Conservation (phyloP, 2,797 vertebrate genomes). For the Bufotes viridis region DNA sequence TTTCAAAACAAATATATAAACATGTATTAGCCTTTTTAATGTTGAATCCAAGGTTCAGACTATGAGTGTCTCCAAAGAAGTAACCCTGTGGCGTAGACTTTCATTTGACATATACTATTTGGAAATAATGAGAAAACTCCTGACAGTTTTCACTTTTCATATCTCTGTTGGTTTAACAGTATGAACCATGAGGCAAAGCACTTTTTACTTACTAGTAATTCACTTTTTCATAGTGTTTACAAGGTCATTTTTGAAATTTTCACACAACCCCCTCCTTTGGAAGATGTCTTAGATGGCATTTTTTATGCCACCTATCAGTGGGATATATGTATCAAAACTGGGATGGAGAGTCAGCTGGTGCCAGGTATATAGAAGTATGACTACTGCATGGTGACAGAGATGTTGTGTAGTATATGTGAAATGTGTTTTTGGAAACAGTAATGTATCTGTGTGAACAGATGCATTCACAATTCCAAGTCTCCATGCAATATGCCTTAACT, state of each 20-base stretch:
- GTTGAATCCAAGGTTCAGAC: conserved; percentile 29
- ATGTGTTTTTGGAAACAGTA: too few relatives aligned
- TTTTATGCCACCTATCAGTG: background rate
- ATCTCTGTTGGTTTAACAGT: conserved; percentile 1
- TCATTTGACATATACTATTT: conserved; percentile 35
- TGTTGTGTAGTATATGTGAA: too few relatives aligned
- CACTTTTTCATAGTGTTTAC: background rate
- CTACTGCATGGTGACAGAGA: too few relatives aligned
- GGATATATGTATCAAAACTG: background rate
- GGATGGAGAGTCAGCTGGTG: background rate
- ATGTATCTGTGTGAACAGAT: too few relatives aligned
- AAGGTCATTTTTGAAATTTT: background rate
- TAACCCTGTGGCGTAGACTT: conserved; percentile 39
- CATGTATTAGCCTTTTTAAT: conserved; percentile 33
- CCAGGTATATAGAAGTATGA: too few relatives aligned
- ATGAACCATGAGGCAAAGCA: too few relatives aligned
- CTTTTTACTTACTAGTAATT: background rate
- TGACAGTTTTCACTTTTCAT: conserved; percentile 29
- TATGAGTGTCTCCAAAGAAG: conserved; percentile 32
- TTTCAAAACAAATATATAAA: conserved; percentile 53
- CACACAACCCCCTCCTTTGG: background rate
- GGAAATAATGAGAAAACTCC: conserved; percentile 47
- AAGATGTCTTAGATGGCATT: background rate
- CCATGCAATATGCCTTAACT: too few relatives aligned
- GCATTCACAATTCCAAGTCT: too few relatives aligned